Conservation (phyloP, 1,140 invertebrate genomes). For the Drosophila pruinosa region DNA sequence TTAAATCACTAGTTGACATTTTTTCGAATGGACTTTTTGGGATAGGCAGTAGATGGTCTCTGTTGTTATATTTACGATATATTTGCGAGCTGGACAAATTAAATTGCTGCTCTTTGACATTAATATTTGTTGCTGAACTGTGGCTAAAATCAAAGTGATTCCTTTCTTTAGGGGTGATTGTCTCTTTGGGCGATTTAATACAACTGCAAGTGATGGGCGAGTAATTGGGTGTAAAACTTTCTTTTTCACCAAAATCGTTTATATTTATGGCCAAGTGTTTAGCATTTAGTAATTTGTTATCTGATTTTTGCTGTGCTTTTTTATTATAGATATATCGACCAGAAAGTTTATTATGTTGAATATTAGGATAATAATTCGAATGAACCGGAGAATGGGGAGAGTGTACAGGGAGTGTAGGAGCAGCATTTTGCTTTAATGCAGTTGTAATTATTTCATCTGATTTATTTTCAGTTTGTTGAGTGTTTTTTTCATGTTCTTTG, state of each 20-base stretch:
- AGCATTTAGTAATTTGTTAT: slow-evolving; percentile 17
- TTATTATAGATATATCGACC: slow-evolving; percentile 72
- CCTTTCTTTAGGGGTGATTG: background rate
- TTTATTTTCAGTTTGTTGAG: slow-evolving; percentile 34
- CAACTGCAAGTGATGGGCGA: slow-evolving; percentile 41
- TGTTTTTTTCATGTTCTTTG: slow-evolving; percentile 31
- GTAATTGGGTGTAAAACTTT: slow-evolving; percentile 29
- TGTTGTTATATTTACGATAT: slow-evolving; percentile 1
- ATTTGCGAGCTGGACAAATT: slow-evolving; percentile 2
- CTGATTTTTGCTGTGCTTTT: slow-evolving; percentile 26
- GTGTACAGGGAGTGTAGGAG: slow-evolving; percentile 67
- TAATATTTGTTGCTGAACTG: background rate
- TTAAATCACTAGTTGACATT: slow-evolving; percentile 17
- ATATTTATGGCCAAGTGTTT: slow-evolving; percentile 40
- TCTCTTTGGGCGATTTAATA: slow-evolving; percentile 19
- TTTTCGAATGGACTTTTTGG: slow-evolving; percentile 19
- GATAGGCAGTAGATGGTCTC: slow-evolving; percentile 5
- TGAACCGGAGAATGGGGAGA: slow-evolving; percentile 70
- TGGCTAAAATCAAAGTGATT: slow-evolving; percentile 9
- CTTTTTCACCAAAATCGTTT: slow-evolving; percentile 33
- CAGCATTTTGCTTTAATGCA: slow-evolving; percentile 50
- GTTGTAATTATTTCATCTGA: slow-evolving; percentile 44
- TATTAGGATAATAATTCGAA: slow-evolving; percentile 46
- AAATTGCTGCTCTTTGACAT: background rate
- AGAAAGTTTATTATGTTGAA: slow-evolving; percentile 65